Base-by-base conservation (phyloP, 2,113 vertebrate genomes). In the Mastomys coucha region DNA sequence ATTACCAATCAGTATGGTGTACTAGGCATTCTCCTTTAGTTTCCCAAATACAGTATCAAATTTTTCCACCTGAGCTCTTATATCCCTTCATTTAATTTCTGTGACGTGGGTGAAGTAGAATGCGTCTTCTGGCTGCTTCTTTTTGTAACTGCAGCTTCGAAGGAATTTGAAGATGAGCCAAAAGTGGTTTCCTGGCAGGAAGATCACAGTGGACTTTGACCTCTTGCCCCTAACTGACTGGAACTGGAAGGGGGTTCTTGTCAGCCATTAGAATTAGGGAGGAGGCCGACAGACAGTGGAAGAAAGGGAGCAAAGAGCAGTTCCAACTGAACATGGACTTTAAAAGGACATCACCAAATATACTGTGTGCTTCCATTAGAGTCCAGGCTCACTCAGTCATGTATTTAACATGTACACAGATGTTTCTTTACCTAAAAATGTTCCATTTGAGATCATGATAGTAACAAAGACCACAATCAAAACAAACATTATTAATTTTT, bases 381-480 rank as follows among this genome's bases (percentile, higher is more conserved):
- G 45, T 89, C 77, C 81, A 95, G 49, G 28, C 13, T 72, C 2
- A 36, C 51, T 11, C 10, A 6, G 22, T 5, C 26, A 26, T 22
- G 93, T 69, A 36, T 49, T 88, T 85, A 77, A 53, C 36, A 73
- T 39, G 53, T 9, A 36, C n/a, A 69, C 4, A 78, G 89, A 36
- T 78, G 60, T 81, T 65, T 97, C 82, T 92, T 95, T 92, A 81
- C 78, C 60, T 75, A 81, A 95, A 96, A 96, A 51, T 91, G n/a
- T 11, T 97, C 82, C 65, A 76, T 69, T 96, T 97, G 88, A 89
- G 58, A 85, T 31, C 19, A 69, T 73, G 95, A 78, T 77, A 97
- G 80, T 56, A 96, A 81, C 28, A 97, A 80, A 96, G 65, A 39
- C 67, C 86, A 60, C 36, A 73, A 58, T 73, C 49, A 72, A 88